Base-by-base conservation (phyloP, 2,113 vertebrate genomes). In the Monopterus albus region DNA sequence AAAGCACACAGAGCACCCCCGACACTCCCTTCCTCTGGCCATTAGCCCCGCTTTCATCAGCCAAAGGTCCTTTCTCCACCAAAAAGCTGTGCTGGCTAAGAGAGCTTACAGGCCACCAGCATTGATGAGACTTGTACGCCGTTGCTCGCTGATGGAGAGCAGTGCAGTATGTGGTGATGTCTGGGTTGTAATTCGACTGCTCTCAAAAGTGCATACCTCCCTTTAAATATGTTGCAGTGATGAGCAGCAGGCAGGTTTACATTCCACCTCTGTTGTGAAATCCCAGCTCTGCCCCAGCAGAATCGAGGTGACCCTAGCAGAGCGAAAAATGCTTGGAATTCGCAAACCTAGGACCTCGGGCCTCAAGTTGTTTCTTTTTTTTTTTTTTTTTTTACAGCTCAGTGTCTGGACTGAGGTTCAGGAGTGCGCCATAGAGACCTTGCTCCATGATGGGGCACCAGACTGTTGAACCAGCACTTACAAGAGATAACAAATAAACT, bases 251-350 rank as follows among this genome's bases (percentile, higher is more conserved):
- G 39, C 61, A n/a, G 45, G 61, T 87, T 84, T 73, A 63, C 15
- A 49, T 88, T 81, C 70, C 68, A 70, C 73, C 66, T 70, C 45
- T 42, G 68, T 39, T 36, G 45, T 83, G 84, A 89, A 88, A 85
- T 83, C 82, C 52, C 79, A 35, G 72, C 78, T 73, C 66, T 79
- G 76, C 72, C 75, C 67, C 36, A 39, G 47, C 81, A 85, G 83
- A 85, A 77, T 84, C 72, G 75, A 90, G 78, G 88, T 89, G 75
- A 78, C 84, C 90, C 88, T 82, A 89, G 83, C 79, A 28, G 70
- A 88, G 85, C 72, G 58, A 92, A 83, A 92, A 91, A 93, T 92
- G 87, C 80, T 72, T 87, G 89, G 92, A 93, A 93, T 93, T 89
- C 91, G 86, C 86, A 84, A 86, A 87, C 86, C 72, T 75, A 87